phyloP scores from a whole-genome alignment of 2,113 vertebrate genomes.

The Conger conger region DNA sequence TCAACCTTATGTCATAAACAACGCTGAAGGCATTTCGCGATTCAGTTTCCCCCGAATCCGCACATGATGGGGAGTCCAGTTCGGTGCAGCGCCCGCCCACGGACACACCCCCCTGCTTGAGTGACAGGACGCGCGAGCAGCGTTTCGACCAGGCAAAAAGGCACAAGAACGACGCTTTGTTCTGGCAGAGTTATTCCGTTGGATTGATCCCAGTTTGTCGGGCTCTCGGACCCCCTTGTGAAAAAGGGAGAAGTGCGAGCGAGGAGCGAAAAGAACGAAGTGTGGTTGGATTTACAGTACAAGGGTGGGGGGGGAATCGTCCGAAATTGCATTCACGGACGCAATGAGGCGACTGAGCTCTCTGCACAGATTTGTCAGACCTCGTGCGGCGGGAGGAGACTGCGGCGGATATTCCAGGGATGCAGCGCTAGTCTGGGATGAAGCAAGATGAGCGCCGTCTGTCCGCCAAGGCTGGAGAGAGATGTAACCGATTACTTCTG shows the following conservation, averaged over 20 bases:
- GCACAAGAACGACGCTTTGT: slow-evolving; percentile 26
- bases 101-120: slow-evolving; percentile 8
- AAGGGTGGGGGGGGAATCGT: not conserved
- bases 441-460: not conserved
- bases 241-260: not conserved
- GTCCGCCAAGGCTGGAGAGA: not conserved
- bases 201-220: not conserved
- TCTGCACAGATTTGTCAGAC: not conserved
- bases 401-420: slow-evolving; percentile 13
- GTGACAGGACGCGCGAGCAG: slow-evolving; percentile 9
- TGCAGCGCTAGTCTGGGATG: not conserved
- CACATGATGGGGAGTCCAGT: slow-evolving; percentile 4
- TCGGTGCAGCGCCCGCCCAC: slow-evolving; percentile 17
- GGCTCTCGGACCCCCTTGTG: not conserved
- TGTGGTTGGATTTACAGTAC: slow-evolving; percentile 1
- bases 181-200: slow-evolving; percentile 10
- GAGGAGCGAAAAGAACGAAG: not conserved
- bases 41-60: not conserved
- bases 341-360: slow-evolving; percentile 9
- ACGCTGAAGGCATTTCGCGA: not conserved
- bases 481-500: not conserved
- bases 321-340: not conserved
- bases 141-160: not conserved
- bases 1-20: too few species aligned
- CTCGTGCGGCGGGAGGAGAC: not conserved